A percentile compares a stretch with the other conserved stretches of the same genome.
Conservation (phyloP, 2,113 vertebrate species). For the Gavia stellata region DNA sequence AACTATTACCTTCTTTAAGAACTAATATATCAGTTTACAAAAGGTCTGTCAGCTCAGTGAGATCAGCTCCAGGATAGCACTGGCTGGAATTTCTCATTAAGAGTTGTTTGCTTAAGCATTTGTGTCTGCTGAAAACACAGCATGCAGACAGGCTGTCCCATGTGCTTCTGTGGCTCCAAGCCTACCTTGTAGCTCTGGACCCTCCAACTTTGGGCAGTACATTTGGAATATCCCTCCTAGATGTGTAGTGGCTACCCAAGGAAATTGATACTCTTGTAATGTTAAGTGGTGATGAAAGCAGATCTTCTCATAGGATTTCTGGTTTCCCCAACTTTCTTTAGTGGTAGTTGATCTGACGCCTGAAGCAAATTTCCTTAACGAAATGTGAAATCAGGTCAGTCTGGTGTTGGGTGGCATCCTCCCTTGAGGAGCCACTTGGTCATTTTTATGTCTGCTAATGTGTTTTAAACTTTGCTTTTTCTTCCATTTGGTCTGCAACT, state of each 20-base stretch:
- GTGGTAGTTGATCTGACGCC: neutral
- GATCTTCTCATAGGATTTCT: neutral
- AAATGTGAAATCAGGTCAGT: neutral
- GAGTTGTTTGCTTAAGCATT: neutral
- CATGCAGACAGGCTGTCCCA: fast-evolving
- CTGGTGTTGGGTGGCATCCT: neutral
- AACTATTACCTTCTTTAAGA: neutral
- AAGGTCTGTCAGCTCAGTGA: neutral
- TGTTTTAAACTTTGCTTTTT: neutral
- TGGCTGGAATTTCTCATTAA: neutral
- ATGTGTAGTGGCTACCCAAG: neutral
- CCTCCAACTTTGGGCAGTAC: neutral
- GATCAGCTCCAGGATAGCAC: neutral
- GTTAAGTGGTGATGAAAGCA: neutral
- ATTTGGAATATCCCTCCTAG: neutral
- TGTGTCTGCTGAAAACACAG: neutral
- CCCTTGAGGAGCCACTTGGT: fast-evolving
- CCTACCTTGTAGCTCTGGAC: neutral
- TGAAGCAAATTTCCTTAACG: neutral
- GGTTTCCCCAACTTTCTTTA: neutral
- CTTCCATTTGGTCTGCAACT: neutral
- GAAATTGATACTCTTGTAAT: neutral
- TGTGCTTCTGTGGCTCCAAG: neutral
- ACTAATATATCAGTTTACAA: neutral
- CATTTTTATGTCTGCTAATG: neutral